These are phyloP conservation scores for Thamnophis sirtalis DNA, from an alignment of 2,113 vertebrate genomes.

Conservation along the genomic window DNA sequence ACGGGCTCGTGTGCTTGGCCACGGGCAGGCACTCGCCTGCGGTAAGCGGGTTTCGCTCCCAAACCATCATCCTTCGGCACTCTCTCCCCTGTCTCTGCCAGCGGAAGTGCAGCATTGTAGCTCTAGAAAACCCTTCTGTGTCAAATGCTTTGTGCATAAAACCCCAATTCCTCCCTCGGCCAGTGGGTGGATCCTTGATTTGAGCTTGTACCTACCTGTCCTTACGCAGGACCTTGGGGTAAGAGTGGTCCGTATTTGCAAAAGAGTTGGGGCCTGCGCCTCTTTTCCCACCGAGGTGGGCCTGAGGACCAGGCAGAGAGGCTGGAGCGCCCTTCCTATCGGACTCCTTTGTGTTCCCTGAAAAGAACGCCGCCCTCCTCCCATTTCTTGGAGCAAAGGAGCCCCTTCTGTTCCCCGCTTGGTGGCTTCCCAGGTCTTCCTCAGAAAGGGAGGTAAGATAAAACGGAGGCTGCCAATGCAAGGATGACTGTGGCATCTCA, in stretches of 20 bases:
- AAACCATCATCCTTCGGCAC: neutral
- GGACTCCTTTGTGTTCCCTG: neutral
- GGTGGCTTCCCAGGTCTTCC: neutral
- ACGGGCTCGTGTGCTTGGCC: neutral
- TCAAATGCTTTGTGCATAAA: neutral
- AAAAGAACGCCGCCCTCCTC: neutral
- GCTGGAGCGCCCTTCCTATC: neutral
- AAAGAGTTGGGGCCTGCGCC: neutral
- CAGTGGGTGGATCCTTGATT: neutral
- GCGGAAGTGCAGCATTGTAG: neutral
- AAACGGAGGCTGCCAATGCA: neutral
- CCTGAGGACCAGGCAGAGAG: neutral
- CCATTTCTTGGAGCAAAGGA: neutral
- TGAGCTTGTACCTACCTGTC: neutral
- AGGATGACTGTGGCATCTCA: neutral
- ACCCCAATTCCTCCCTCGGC: neutral
- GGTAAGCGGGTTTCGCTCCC: rapidly evolving
- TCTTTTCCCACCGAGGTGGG: neutral
- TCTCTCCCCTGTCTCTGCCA: neutral
- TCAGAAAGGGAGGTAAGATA: neutral
- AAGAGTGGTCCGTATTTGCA: neutral
- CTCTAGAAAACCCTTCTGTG: neutral
- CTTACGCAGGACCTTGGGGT: neutral
- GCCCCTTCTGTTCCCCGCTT: neutral
- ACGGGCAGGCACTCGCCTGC: neutral